A percentile compares a stretch with the other conserved stretches of the same genome.
These are phyloP conservation scores for Gymnothorax reevesii DNA, from an alignment of 2,797 vertebrate genomes.

Conservation along the genomic window DNA sequence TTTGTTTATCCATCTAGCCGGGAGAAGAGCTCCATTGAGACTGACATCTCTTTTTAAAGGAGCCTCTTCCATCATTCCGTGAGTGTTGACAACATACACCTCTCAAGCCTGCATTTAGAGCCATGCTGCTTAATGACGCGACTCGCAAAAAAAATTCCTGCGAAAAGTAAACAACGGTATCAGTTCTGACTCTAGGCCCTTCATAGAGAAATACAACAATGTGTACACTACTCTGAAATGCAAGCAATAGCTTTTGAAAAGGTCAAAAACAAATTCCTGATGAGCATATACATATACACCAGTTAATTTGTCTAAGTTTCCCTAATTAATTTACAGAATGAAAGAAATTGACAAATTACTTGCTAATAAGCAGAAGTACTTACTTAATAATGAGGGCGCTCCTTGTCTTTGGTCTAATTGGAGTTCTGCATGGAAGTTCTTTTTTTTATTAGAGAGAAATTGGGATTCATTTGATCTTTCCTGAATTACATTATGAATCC, in stretches of 20 bases:
- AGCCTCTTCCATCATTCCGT: not conserved
- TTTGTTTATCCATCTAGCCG: not conserved
- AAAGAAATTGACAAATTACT: conserved; percentile 52
- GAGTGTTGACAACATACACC: not conserved
- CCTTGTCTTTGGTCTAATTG: conserved; percentile 44
- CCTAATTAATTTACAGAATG: conserved; percentile 49
- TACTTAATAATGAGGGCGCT: conserved; percentile 32
- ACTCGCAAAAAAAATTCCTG: not conserved
- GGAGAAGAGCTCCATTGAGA: not conserved
- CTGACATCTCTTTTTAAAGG: not conserved
- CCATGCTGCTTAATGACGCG: not conserved
- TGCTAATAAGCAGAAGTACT: conserved; percentile 41
- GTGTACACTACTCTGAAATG: not conserved
- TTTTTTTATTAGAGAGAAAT: conserved; percentile 38
- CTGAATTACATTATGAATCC: conserved; percentile 47
- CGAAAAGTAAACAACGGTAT: not conserved
- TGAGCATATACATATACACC: conserved; percentile 40
- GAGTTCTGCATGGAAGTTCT: conserved; percentile 27
- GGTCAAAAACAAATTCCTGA: conserved; percentile 37
- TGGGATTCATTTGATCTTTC: conserved; percentile 41
- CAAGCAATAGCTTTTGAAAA: not conserved
- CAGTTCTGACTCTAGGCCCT: not conserved
- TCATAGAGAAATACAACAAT: not conserved
- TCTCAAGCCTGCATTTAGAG: not conserved
- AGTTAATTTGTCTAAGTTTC: conserved; percentile 48